Evolutionary conservation across 2,113 vertebrate genomes (phyloP).

Genomic region (Myxocyprinus asiaticus): DNA sequence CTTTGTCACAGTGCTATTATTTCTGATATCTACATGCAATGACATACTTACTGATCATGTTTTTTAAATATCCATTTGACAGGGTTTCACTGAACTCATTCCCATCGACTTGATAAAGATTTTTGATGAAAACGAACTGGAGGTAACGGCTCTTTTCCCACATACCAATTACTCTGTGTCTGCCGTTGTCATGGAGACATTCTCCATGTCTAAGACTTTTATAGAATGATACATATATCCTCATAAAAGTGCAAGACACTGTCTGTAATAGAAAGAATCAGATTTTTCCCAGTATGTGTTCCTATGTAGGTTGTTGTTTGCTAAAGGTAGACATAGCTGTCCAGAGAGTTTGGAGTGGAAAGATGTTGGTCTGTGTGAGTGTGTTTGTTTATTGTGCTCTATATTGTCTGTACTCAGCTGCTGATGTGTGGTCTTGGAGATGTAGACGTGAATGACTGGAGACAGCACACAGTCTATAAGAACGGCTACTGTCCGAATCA

Average conservation of each 20-base stretch:
- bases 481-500: slow-evolving; percentile 98
- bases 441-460: slow-evolving; percentile 97
- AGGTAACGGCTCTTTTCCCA: slow-evolving; percentile 74
- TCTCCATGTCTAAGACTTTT: background rate
- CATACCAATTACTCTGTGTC: background rate
- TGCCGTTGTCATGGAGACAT: slow-evolving; percentile 22
- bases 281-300: too few relatives aligned
- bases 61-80: slow-evolving; percentile 46
- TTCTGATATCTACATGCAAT: too few relatives aligned
- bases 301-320: too few relatives aligned
- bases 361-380: background rate
- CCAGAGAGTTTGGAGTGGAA: too few relatives aligned
- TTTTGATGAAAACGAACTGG: slow-evolving; percentile 97
- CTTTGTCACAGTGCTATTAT: background rate
- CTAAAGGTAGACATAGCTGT: too few relatives aligned
- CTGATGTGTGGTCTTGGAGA: slow-evolving; percentile 98
- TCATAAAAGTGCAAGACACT: too few relatives aligned
- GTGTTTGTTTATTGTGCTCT: background rate
- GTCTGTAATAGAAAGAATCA: too few relatives aligned
- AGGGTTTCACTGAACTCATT: slow-evolving; percentile 98
- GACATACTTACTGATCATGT: too few relatives aligned
- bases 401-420: slow-evolving; percentile 70
- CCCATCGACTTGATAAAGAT: slow-evolving; percentile 96
- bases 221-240: background rate
- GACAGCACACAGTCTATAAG: slow-evolving; percentile 95